Evolutionary conservation across 2,113 vertebrate genomes (phyloP), one percentile per base, ranked within the genome.

Genomic region (Phoenicopterus ruber): DNA sequence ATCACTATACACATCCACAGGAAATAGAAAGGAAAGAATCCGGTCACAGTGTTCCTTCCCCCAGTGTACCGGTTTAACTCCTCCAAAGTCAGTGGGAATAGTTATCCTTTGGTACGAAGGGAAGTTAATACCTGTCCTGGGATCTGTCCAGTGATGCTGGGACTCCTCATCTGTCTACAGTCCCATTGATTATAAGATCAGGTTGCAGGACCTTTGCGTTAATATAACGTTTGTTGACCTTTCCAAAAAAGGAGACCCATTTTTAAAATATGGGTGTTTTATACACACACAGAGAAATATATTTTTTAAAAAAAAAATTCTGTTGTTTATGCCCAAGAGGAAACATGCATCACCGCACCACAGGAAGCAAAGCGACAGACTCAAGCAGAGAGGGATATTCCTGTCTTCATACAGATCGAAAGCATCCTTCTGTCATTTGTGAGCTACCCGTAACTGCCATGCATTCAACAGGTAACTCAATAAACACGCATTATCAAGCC

Each of bases 301-400:
- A 28, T 69, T 44, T 55, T 40, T 25, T 42, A 42, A 42, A 42
- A 42, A 42, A 0, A 4, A 52, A 17, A 13, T 3, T 70, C 0
- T 38, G 1, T 6, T n/a, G 91, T 86, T 91, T 28, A 70, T 70
- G 13, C 21, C 36, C 17, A 55, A 59, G 46, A 50, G 28, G 40
- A 91, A 82, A 40, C 15, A 20, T 29, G 15, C 12, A 17, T 66
- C 26, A 7, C 32, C 89, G 61, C 47, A 57, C 4, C 10, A 4
- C 20, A 36, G 44, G 26, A 70, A 55, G 24, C n/a, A 91, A 86
- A 46, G 34, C n/a, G 86, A 24, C 36, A 74, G 46, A 5, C n/a
- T 58, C 34, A 86, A 73, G 49, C 71, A 46, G 59, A 46, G 49
- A 73, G 49, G 25, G 38, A 74, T 70, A 74, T 55, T 52, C 24